Evolutionary conservation across 92 coral and sea anemone genomes (phyloP).

Genomic region (Plumapathes pennacea): DNA sequence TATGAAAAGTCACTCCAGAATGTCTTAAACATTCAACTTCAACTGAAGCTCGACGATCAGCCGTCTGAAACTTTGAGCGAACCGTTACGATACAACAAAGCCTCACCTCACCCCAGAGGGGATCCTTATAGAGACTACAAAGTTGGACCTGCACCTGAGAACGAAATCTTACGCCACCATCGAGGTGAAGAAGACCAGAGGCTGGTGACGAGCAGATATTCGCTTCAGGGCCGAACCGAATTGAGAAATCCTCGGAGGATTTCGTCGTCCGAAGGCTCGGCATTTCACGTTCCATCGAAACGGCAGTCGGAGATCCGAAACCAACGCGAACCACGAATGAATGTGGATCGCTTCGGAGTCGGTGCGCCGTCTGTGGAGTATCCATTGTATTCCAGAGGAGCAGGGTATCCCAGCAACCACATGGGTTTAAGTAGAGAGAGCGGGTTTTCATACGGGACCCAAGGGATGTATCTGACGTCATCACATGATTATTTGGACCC

Average conservation of each 20-base stretch:
- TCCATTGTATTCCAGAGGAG: too few relatives aligned
- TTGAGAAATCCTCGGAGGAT: constrained; percentile 60
- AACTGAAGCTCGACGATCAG: constrained; percentile 73
- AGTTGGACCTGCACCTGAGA: constrained; percentile 41
- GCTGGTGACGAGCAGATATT: constrained; percentile 16
- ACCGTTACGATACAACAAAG: constrained; percentile 39
- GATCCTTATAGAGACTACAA: constrained; percentile 38
- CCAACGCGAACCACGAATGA: constrained; percentile 31
- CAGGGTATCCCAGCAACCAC: too few relatives aligned
- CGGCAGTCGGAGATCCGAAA: constrained; percentile 29
- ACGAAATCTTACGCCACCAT: constrained; percentile 41
- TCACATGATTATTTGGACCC: constrained; percentile 42
- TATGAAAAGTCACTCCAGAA: constrained; percentile 86
- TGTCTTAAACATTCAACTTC: constrained; percentile 73
- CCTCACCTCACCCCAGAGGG: constrained; percentile 36
- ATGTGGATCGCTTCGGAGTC: constrained; percentile 44
- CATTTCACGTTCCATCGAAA: constrained; percentile 87
- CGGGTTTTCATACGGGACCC: constrained; percentile 29
- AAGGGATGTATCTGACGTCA: constrained; percentile 36
- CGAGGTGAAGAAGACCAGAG: constrained; percentile 41
- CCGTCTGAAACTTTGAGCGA: constrained; percentile 50
- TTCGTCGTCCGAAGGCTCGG: constrained; percentile 65
- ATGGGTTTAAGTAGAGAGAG: constrained; percentile 11
- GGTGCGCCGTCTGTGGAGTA: constrained; percentile 25
- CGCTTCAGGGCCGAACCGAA: constrained; percentile 62